phyloP scores from a whole-genome alignment of 2,888 invertebrate species.

The Microplitis deprimator region DNA sequence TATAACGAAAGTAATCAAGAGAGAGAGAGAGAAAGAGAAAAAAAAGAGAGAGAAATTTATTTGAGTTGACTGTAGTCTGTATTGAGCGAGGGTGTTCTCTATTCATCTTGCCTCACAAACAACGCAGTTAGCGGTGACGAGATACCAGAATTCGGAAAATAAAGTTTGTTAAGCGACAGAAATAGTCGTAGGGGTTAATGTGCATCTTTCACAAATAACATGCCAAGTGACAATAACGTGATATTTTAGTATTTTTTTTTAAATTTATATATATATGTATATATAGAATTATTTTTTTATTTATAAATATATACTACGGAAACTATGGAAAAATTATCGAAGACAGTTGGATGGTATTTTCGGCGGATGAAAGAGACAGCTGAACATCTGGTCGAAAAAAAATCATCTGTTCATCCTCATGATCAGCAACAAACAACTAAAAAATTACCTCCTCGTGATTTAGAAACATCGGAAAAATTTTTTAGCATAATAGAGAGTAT shows the following conservation, averaged over 20 bases:
- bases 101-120: neutral
- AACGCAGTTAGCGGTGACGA: conserved; percentile 25
- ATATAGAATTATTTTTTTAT: neutral
- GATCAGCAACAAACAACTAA: conserved; percentile 30
- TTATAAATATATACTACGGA: neutral
- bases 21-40: neutral
- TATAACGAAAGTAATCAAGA: neutral
- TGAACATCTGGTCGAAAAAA: conserved; percentile 21
- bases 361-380: conserved; percentile 53
- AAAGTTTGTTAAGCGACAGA: conserved; percentile 12
- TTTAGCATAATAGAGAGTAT: conserved; percentile 60
- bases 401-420: neutral
- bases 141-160: conserved; percentile 33
- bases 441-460: neutral
- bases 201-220: conserved; percentile 54
- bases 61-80: neutral
- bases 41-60: no score
- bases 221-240: conserved; percentile 53
- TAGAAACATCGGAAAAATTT: conserved; percentile 51
- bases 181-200: conserved; percentile 19
- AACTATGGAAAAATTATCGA: conserved; percentile 61
- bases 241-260: conserved; percentile 29
- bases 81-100: neutral
- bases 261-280: neutral
- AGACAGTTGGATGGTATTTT: conserved; percentile 59